These are phyloP conservation scores for Hydractinia echinata DNA, from an alignment of 30 jellyfish, hydroid and myxozoan genomes.

Conservation along the genomic window DNA sequence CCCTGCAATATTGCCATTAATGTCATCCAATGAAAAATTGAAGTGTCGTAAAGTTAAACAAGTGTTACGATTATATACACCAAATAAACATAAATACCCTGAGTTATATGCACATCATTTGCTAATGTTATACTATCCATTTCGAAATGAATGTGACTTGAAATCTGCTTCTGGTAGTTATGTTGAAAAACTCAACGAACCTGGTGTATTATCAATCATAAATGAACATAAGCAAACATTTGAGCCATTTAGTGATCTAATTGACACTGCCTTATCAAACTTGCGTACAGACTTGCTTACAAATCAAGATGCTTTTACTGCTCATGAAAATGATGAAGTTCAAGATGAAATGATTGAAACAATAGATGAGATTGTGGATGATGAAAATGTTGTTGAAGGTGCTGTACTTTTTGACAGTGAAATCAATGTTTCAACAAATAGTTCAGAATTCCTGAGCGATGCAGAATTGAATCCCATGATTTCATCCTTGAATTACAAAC, in stretches of 20 bases:
- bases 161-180: not conserved
- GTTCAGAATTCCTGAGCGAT: no score
- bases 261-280: constrained; percentile 10
- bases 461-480: no score
- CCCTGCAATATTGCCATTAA: not conserved
- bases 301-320: no score
- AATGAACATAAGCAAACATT: not conserved
- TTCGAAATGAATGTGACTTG: not conserved
- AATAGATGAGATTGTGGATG: not conserved
- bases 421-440: no score
- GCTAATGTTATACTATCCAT: not conserved
- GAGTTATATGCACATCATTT: not conserved
- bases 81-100: not conserved
- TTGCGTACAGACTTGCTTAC: not conserved
- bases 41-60: not conserved
- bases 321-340: not conserved
- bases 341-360: no score
- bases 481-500: no score
- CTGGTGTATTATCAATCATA: not conserved
- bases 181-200: not conserved
- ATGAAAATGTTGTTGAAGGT: not conserved
- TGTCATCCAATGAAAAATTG: not conserved
- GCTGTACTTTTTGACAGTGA: no score
- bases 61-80: not conserved
- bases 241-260: constrained; percentile 14